These are phyloP conservation scores for Sibirionetta formosa DNA, from an alignment of 2,797 vertebrate genomes.

Conservation along the genomic window DNA sequence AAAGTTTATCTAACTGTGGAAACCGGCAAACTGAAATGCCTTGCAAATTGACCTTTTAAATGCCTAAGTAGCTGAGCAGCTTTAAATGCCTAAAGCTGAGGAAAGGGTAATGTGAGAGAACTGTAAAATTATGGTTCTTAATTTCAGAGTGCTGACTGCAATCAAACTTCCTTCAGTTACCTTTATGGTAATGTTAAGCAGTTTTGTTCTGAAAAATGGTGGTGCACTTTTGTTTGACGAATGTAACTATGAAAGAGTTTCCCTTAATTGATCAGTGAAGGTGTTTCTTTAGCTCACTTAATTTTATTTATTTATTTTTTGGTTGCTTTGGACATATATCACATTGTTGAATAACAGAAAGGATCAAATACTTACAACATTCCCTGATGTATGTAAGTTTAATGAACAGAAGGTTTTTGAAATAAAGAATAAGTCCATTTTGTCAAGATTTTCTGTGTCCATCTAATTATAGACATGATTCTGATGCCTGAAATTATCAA, in stretches of 20 bases:
- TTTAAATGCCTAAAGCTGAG: constrained; percentile 12
- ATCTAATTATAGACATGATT: neutral
- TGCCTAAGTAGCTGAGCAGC: neutral
- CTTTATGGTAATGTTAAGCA: neutral
- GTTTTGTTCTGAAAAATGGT: constrained; percentile 16
- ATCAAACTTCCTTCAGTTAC: neutral
- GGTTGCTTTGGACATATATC: neutral
- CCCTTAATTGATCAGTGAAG: neutral
- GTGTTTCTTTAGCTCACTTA: constrained; percentile 35
- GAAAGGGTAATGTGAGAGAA: neutral
- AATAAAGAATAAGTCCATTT: constrained; percentile 65
- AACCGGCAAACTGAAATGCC: constrained; percentile 26
- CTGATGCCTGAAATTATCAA: neutral
- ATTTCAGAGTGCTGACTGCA: constrained; percentile 14
- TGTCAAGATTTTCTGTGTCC: constrained; percentile 60
- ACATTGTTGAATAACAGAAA: constrained; percentile 30
- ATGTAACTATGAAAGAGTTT: neutral
- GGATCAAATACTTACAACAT: constrained; percentile 43
- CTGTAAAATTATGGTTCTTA: neutral
- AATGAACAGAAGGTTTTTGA: constrained; percentile 55
- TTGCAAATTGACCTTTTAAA: constrained; percentile 26
- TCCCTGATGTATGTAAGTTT: constrained; percentile 61
- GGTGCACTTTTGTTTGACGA: constrained; percentile 4
- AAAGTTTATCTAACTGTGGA: neutral
- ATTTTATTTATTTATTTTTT: neutral